Evolutionary conservation across 2,888 invertebrate species (phyloP), one percentile per base, ranked within the genome.

Genomic region (Smittia aterrima): DNA sequence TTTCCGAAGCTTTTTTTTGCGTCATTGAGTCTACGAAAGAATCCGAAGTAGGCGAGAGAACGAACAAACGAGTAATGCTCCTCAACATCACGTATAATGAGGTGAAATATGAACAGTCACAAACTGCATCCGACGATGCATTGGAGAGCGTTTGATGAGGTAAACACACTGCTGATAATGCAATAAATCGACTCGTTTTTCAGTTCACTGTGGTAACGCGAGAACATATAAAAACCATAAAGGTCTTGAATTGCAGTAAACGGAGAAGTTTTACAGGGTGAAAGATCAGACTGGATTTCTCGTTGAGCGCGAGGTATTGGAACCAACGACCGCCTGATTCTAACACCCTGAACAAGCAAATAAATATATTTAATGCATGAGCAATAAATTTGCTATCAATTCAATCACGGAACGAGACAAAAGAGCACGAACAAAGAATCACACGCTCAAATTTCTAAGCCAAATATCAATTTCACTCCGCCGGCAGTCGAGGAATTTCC

Each of bases 401-500:
- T 16, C 47, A 47, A 47, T 47, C 47, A 47, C 47, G 47, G 16
- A 47, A 2, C 47, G 11, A 47, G n/a, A 13, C 9, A 18, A 22
- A 13, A 20, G 16, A 58, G 18, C 9, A 58, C 16, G 58, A 58
- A 58, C 9, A 47, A 47, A 47, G 16, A 47, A 47, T 47, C 47
- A 47, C 47, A 47, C 47, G 47, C 16, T 70, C 70, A 70, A 18
- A 70, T 70, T 54, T 67, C 70, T 32, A 70, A 54, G 41, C 4
- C n/a, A 22, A 20, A 40, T 40, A 67, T 67, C 67, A n/a, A 20
- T 67, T 54, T 27, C 54, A 70, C 41, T 32, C 18, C 32, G 54
- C 32, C 16, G 11, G 9, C 9, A 64, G 4, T 9, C n/a, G 11
- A 58, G 58, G 18, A 58, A n/a, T 47, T 47, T 16, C 47, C 11